Base-by-base conservation (phyloP, 1,140 invertebrate species). In the Lordiphosa collinella region DNA sequence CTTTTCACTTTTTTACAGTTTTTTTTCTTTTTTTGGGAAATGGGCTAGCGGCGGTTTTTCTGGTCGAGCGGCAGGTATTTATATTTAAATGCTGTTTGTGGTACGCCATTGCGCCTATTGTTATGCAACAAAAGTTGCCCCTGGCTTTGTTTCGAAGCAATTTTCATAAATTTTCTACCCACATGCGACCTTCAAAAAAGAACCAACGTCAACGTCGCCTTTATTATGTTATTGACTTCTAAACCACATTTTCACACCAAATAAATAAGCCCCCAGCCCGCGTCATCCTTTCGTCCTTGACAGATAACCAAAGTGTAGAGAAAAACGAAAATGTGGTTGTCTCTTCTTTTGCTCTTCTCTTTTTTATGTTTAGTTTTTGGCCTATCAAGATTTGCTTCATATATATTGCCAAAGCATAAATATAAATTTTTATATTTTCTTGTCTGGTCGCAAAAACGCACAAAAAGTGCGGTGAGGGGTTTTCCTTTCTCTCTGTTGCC, bases 181-280 rank as follows among this genome's bases (percentile, higher is more conserved):
- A 47, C 46, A 25, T 32, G 57, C 65, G 75, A 82, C 75, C 75
- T 80, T 80, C 71, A 51, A 25, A 41, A 36, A 18, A 2, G 6
- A 7, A 29, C 44, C 34, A 51, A 56, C 48, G 50, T 53, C 64
- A 63, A 69, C 49, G 78, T 73, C 3, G 18, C 18, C 84, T 76
- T 84, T 68, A 84, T 84, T 76, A 72, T 76, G 78, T 84, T 78
- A 84, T 82, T 78, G 78, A 84, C 78, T 78, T 59, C 78, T 62
- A 78, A 29, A 78, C 78, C 78, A 84, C 78, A 84, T 78, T 82
- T 82, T 82, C 78, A 65, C 78, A 84, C 73, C 78, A 67, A 62
- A 73, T 60, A 57, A 57, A 59, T 48, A 54, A 72, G 34, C 13
- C 12, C 25, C 12, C 9, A 4, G 6, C 11, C 14, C 31, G 49